Evolutionary conservation across 2,113 vertebrate genomes (phyloP).

Genomic region (Heterochromis multidens): DNA sequence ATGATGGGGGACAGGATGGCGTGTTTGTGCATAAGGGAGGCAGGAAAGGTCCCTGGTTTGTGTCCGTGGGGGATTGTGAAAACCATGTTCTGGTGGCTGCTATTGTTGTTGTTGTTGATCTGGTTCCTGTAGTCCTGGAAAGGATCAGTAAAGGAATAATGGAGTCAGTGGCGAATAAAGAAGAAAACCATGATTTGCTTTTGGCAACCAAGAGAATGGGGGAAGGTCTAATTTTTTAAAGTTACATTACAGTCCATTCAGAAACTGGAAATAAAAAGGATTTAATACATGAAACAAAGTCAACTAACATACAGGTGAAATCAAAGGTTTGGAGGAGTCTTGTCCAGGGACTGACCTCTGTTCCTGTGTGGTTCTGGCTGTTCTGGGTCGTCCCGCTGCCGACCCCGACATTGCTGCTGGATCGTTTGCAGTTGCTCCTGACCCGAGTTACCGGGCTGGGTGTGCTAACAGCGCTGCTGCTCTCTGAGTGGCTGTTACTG

Average conservation of each 20-base stretch:
- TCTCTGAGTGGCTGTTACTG: constrained; percentile 75
- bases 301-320: not conserved
- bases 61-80: constrained; percentile 83
- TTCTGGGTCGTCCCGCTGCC: not conserved
- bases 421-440: constrained; percentile 69
- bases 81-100: constrained; percentile 53
- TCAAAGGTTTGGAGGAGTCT: not conserved
- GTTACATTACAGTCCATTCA: not conserved
- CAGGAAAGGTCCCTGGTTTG: constrained; percentile 88
- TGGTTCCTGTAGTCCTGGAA: constrained; percentile 46
- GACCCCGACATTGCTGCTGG: not conserved
- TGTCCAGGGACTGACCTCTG: constrained; percentile 31
- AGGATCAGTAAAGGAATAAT: not conserved
- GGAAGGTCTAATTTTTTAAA: not conserved
- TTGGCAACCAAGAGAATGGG: not conserved
- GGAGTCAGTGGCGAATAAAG: not conserved
- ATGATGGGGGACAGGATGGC: constrained; percentile 12
- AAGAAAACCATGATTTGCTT: not conserved
- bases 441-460: constrained; percentile 70
- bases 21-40: constrained; percentile 70
- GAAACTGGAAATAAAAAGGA: not conserved
- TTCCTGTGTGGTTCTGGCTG: not conserved
- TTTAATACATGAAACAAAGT: not conserved
- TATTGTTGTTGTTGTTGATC: constrained; percentile 53
- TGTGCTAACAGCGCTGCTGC: constrained; percentile 77